Conservation (phyloP, 2,797 vertebrate genomes). For the Muraenolepis orangiensis region DNA sequence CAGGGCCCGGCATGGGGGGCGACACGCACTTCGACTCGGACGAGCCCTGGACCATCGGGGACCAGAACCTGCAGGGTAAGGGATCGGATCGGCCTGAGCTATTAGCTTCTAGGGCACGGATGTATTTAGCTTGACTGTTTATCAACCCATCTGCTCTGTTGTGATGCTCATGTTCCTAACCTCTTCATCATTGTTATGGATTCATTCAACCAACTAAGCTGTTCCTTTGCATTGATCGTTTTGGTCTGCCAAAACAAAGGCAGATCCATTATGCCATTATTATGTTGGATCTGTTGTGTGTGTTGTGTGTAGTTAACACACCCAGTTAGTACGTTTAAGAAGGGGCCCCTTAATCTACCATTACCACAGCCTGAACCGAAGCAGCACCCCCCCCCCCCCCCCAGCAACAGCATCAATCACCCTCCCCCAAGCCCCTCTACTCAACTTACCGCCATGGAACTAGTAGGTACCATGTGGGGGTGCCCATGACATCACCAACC, state of each 20-base stretch:
- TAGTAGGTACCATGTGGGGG: not conserved
- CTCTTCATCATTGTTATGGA: not conserved
- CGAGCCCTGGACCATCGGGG: slow-evolving; percentile 93
- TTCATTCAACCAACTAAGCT: no score
- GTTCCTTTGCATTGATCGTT: no score
- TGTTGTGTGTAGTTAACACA: not conserved
- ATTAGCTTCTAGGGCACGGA: no score
- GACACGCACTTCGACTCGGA: slow-evolving; percentile 94
- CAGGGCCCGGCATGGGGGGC: slow-evolving; percentile 91
- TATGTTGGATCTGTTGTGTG: not conserved
- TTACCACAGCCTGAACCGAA: not conserved
- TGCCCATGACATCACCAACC: slow-evolving; percentile 10
- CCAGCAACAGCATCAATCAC: slow-evolving; percentile 33
- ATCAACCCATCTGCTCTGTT: not conserved
- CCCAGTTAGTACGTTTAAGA: not conserved
- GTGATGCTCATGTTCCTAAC: not conserved
- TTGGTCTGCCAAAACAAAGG: not conserved
- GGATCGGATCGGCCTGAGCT: not conserved
- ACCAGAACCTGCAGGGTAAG: slow-evolving; percentile 83
- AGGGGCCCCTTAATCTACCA: not conserved
- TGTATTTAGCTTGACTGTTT: not conserved
- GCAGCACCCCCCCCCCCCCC: not conserved
- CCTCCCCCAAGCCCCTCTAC: slow-evolving; percentile 15
- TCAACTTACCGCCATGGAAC: slow-evolving; percentile 19
- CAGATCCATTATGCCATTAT: no score